Evolutionary conservation across 2,113 vertebrate species (phyloP).

Genomic region (Laticauda laticaudata): DNA sequence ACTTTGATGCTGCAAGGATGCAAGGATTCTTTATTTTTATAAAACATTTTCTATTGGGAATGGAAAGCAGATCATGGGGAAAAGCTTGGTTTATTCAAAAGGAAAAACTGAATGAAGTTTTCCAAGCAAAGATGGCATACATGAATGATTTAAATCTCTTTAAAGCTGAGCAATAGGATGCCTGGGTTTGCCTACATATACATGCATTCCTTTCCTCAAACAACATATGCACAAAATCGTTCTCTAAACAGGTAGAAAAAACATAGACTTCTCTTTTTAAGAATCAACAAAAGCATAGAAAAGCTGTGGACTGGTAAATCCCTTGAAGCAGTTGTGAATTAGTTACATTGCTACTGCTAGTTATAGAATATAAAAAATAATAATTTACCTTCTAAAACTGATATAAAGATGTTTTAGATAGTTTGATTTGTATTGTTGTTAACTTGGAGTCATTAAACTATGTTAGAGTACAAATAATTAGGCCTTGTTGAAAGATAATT

Average conservation of each 20-base stretch:
- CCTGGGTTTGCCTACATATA: background rate
- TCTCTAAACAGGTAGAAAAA: background rate
- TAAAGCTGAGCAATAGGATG: background rate
- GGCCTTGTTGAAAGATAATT: background rate
- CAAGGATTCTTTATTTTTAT: background rate
- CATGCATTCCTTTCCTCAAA: background rate
- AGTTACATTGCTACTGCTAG: background rate
- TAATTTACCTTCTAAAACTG: background rate
- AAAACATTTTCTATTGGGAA: background rate
- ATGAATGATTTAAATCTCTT: background rate
- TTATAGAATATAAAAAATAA: background rate
- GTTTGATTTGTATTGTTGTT: background rate
- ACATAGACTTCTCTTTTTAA: background rate
- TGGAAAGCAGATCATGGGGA: background rate
- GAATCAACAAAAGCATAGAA: background rate
- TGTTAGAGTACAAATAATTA: background rate
- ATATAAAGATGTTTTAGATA: background rate
- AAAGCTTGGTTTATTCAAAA: background rate
- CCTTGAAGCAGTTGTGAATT: background rate
- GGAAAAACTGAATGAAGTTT: background rate
- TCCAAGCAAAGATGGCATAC: background rate
- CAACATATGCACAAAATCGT: background rate
- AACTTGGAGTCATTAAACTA: background rate
- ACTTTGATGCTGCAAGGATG: background rate
- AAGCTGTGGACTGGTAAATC: background rate